A percentile compares a stretch with the other conserved stretches of the same genome.
Evolutionary conservation across 1,140 invertebrate genomes (phyloP).

Genomic region (Dolichoris vasculosae): DNA sequence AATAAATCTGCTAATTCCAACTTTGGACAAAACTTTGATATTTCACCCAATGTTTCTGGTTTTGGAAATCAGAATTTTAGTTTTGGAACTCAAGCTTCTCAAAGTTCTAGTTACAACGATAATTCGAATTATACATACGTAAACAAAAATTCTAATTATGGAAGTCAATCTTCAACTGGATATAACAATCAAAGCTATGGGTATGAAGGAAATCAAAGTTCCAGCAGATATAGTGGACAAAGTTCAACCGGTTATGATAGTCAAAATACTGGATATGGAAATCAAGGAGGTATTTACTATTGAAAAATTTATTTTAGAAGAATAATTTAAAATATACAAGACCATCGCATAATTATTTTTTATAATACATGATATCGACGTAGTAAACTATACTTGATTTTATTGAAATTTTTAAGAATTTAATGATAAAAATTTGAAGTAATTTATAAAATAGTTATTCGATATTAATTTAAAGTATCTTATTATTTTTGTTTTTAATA

Average conservation of each 20-base stretch:
- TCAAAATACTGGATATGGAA: conserved; percentile 25
- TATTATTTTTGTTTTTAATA: no score
- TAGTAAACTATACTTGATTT: no score
- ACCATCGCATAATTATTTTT: no score
- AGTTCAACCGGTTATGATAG: conserved; percentile 26
- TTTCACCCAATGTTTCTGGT: conserved; percentile 35
- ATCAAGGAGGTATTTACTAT: conserved; percentile 33
- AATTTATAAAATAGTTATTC: neutral
- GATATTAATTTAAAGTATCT: neutral
- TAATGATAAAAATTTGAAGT: no score
- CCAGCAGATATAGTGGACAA: conserved; percentile 13
- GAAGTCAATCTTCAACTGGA: conserved; percentile 44
- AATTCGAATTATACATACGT: conserved; percentile 49
- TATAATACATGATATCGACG: no score
- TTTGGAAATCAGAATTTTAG: conserved; percentile 27
- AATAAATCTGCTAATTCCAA: conserved; percentile 60
- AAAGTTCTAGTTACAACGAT: conserved; percentile 45
- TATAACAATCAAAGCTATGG: conserved; percentile 45
- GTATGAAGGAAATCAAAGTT: conserved; percentile 41
- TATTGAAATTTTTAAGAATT: no score
- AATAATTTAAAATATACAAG: no score
- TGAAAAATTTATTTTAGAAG: neutral
- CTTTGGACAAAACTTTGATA: conserved; percentile 61
- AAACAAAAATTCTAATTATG: conserved; percentile 43
- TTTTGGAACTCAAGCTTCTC: conserved; percentile 49